Base-by-base conservation (phyloP, 2,113 vertebrate species). In the Sprattus sprattus region DNA sequence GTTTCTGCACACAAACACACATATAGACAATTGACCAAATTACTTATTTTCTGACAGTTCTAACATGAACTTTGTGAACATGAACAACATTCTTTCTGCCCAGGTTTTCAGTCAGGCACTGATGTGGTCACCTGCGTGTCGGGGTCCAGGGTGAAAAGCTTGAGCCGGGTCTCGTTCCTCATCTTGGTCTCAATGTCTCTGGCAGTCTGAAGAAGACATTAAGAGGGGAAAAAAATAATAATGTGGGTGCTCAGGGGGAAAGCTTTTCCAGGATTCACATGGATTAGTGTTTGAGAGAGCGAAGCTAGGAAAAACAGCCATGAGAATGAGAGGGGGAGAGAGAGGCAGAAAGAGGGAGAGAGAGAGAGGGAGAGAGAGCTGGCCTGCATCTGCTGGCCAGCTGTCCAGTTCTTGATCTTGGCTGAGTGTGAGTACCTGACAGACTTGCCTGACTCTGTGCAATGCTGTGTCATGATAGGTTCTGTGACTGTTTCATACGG, bases 101-200 rank as follows among this genome's bases (percentile, higher is more conserved):
- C 47, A 28, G 28, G 84, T 52, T 44, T 81, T 57, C 1, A 44
- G 60, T 50, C 45, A 75, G 45, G 47, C 52, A 3, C 50, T 18
- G 25, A 39, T 39, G 20, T 46, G 67, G 75, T 92, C 91, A 99
- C 98, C 98, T 99, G 98, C 80, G 97, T 96, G 93, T 99, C 98
- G 28, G 97, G 96, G 90, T 99, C 98, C 95, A 99, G 89, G 50
- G 95, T 95, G 93, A 99, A 99, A 60, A 99, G 96, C 83, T 97
- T 99, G 84, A 98, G 95, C 81, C 97, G 95, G 89, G 95, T 96
- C 93, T 99, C 98, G 90, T 95, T 99, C 92, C 95, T 97, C 93
- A 97, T 93, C 90, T 97, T 99, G 60, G 94, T 95, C 93, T 99
- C 98, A 28, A 96, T 95, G 89, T 99, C 97, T 94, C 97, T 96